A percentile compares a stretch with the other conserved stretches of the same genome.
Conservation (phyloP, 2,113 vertebrate species). For the Sprattus sprattus region DNA sequence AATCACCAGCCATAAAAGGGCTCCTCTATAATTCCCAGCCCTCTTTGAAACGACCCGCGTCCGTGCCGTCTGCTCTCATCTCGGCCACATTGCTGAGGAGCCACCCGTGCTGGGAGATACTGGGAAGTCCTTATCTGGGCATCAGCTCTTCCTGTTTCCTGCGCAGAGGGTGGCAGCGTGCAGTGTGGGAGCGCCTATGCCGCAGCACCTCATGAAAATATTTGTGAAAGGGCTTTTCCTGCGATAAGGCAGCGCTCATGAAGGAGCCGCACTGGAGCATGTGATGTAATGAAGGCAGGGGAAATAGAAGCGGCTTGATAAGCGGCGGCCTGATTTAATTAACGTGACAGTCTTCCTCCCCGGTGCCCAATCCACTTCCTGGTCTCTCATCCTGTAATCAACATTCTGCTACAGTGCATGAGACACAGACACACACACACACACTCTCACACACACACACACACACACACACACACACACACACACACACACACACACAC, state of each 20-base stretch:
- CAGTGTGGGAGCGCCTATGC: not conserved
- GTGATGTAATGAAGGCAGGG: constrained; percentile 18
- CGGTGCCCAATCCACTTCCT: constrained; percentile 33
- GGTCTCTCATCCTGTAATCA: constrained; percentile 34
- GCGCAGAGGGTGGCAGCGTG: not conserved
- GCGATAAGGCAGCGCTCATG: constrained; percentile 24
- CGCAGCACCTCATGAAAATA: constrained; percentile 6
- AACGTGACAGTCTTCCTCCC: constrained; percentile 14
- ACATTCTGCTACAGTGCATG: constrained; percentile 31
- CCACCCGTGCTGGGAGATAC: not conserved
- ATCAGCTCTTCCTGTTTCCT: constrained; percentile 24
- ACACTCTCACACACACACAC: not conserved
- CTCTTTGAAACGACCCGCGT: not conserved
- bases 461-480: not conserved
- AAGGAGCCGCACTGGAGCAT: constrained; percentile 16
- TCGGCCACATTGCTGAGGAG: not conserved
- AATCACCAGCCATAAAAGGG: not conserved
- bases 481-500: not conserved
- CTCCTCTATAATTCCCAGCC: not conserved
- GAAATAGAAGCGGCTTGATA: constrained; percentile 11
- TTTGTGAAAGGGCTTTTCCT: constrained; percentile 27
- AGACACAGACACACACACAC: constrained; percentile 24
- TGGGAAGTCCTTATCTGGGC: constrained; percentile 6
- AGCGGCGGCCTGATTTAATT: constrained; percentile 36
- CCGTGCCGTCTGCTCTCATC: not conserved